Base-by-base conservation (phyloP, 2,797 vertebrate species). In the Lophotriccus pileatus region DNA sequence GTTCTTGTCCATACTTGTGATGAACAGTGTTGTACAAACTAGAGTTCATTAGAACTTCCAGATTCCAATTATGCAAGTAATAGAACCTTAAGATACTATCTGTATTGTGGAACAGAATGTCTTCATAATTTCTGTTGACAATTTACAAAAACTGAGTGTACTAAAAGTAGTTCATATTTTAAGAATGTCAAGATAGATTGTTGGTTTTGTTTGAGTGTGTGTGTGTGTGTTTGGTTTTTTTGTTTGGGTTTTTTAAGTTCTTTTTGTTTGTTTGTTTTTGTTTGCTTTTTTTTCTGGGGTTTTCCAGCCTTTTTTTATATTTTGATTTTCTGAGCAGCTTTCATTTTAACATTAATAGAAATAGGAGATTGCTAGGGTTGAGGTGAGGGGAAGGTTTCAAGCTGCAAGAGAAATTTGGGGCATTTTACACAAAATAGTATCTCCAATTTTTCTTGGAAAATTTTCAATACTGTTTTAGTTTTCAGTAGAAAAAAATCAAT, bases 51-150 rank as follows among this genome's bases (percentile, higher is more conserved):
- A 56, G 76, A 91, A 66, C 13, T 77, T 84, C 10, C 25, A 74
- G 49, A 74, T 87, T 91, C 25, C 46, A 62, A 50, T 89, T 92
- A 89, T 32, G 21, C 19, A 64, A 76, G 28, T 84, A 91, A 81
- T 49, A 85, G 23, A 32, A 24, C 32, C 10, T 91, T 81, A 77
- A 69, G 46, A 68, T 91, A 11, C 41, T 47, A 7, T 81, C 15
- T 39, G 66, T 92, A 55, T 6, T 87, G 62, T 76, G 32, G 25
- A 83, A 8, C 7, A 21, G 77, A 79, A 90, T 79, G 25, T 90
- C 73, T 75, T 72, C 74, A 67, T 89, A 72, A 25, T 86, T 85
- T 49, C 46, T 88, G 50, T 75, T 91, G 85, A 59, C 50, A 87
- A 25, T 36, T 75, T 68, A 58, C 27, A 80, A 74, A 89, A 84